Base-by-base conservation (phyloP, 92 coral and sea anemone species). In the Diadumene lineata region DNA sequence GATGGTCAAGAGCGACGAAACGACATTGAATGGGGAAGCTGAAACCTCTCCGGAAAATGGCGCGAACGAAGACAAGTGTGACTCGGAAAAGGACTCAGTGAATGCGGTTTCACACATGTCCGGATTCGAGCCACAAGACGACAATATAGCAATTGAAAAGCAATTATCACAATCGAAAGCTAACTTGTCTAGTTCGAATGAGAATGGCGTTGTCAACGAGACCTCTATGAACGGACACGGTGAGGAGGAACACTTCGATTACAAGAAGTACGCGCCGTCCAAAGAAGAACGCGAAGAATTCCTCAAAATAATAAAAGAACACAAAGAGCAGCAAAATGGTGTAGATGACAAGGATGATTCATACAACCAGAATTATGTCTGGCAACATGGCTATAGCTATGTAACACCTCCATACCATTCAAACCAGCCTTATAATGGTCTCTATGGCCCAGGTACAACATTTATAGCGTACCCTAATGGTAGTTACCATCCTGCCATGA, bases 111-210 rank as follows among this genome's bases (percentile, higher is more conserved):
- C 81, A 75, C 80, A 75, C 73, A 79, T 53, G 79, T 79, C 60
- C 69, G 82, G 63, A 71, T 85, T 72, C 31, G 81, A 81, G 80
- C 88, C 97, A 66, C 88, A 79, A 76, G 84, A 72, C 87, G 84
- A 78, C 90, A 91, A 75, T 84, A 83, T 75, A 73, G 83, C 88
- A 81, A 91, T 79, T 82, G 97, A 87, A 86, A 84, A 88, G 83
- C 92, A 84, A 79, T 86, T 84, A 76, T 82, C 86, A 84, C 88
- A 87, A 79, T 80, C 90, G 74, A 86, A 91, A 62, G 69, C 87
- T 85, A 81, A 74, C 84, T 69, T 79, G 66, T 64, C 86, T 77
- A 75, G 89, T 73, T 85, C 86, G 58, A 13, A 9, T 71, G 90
- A 71, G 69, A 83, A 79, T 72, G 91, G 86, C 44, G 19, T 57